Percentiles rank a stretch among this genome's conserved stretches.
Conservation (phyloP, 2,888 invertebrate species). For the Troides helena region DNA sequence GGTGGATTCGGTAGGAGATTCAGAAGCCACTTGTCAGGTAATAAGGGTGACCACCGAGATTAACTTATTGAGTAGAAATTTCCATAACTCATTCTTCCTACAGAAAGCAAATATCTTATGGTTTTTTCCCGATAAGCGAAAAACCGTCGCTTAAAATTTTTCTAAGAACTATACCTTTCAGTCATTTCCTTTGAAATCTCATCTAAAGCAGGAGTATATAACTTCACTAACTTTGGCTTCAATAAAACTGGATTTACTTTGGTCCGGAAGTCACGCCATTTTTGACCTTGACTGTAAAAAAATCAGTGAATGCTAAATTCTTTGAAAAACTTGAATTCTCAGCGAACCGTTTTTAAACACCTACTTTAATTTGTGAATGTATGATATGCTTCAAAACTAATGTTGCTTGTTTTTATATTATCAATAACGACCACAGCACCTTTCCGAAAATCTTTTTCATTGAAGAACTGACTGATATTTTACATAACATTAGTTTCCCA, state of each 20-base stretch:
- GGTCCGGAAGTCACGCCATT: constrained; percentile 84
- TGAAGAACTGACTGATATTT: no score
- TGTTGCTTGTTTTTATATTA: no score
- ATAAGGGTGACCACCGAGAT: no score
- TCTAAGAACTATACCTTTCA: constrained; percentile 44
- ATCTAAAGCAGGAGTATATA: constrained; percentile 72
- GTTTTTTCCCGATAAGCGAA: no score
- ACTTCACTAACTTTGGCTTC: constrained; percentile 79
- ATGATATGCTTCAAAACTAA: no score
- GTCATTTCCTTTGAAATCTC: constrained; percentile 70
- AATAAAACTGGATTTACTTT: constrained; percentile 84
- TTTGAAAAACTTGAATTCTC: neutral
- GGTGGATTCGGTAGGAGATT: neutral
- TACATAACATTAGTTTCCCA: no score
- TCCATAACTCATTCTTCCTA: no score
- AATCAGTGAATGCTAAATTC: neutral
- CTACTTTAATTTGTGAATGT: no score
- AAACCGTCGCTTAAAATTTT: neutral
- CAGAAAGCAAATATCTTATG: neutral
- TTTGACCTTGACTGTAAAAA: constrained; percentile 77
- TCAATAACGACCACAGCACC: no score
- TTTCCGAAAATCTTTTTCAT: no score
- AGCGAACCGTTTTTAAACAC: neutral
- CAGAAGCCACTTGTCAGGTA: neutral
- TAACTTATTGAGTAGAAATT: no score